Percentiles rank a stretch among this genome's conserved stretches.
Evolutionary conservation across 2,888 invertebrate species (phyloP).

Genomic region (Melanostoma scalare): DNA sequence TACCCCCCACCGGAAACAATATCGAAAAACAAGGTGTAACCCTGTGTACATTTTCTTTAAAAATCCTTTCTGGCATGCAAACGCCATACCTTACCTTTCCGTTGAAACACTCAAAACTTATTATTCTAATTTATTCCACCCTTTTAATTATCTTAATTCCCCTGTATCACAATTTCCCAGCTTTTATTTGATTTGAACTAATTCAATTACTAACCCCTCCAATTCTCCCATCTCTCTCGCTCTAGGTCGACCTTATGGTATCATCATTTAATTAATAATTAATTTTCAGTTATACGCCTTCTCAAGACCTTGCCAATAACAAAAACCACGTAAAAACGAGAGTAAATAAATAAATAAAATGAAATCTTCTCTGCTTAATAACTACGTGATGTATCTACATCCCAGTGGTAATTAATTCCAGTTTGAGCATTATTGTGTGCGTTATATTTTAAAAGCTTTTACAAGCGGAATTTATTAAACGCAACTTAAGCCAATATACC

Average conservation of each 20-base stretch:
- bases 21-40: too few species aligned
- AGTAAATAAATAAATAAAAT: conserved; percentile 24
- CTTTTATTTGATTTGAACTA: conserved; percentile 61
- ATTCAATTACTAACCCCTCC: conserved; percentile 49
- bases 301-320: conserved; percentile 16
- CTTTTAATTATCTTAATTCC: conserved; percentile 23
- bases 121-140: conserved; percentile 34
- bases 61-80: too few species aligned
- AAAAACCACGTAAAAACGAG: conserved; percentile 2
- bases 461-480: conserved; percentile 66
- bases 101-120: conserved; percentile 21
- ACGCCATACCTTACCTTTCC: background rate
- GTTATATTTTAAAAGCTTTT: conserved; percentile 40
- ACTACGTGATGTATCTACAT: conserved; percentile 68
- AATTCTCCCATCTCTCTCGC: background rate
- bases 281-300: conserved; percentile 48
- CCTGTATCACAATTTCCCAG: conserved; percentile 6
- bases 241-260: conserved; percentile 31
- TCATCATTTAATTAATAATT: conserved; percentile 68
- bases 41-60: too few species aligned
- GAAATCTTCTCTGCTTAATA: conserved; percentile 31
- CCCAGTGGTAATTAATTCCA: conserved; percentile 67
- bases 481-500: conserved; percentile 37
- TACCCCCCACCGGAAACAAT: too few species aligned
- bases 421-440: conserved; percentile 18